Evolutionary conservation across 1,140 invertebrate genomes (phyloP).

Genomic region (Heliconius himera): DNA sequence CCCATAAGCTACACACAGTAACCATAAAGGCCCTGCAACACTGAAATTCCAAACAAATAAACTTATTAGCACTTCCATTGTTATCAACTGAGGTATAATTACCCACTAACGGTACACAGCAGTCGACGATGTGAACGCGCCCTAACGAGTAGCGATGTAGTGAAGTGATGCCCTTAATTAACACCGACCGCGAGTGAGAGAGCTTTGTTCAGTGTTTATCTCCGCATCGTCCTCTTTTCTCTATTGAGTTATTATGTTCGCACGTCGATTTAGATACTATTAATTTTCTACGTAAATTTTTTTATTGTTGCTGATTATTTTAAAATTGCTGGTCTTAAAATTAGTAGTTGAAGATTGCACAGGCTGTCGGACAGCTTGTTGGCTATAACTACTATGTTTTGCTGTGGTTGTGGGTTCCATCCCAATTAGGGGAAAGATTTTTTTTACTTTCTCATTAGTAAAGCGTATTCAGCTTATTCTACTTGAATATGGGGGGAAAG

Average conservation of each 20-base stretch:
- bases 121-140: conserved; percentile 24
- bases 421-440: no score
- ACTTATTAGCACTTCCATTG: conserved; percentile 2
- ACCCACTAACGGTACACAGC: conserved; percentile 16
- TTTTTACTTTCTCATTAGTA: no score
- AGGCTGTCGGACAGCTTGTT: no score
- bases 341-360: neutral
- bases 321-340: neutral
- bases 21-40: neutral
- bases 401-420: no score
- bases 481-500: no score
- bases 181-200: conserved; percentile 51
- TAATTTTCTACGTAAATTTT: neutral
- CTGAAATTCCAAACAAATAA: neutral
- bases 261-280: conserved; percentile 31
- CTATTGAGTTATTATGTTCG: conserved; percentile 48
- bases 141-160: conserved; percentile 52
- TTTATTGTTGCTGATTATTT: neutral
- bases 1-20: neutral
- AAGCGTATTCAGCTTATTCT: no score
- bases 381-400: no score
- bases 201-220: conserved; percentile 43
- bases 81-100: neutral
- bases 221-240: conserved; percentile 37
- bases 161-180: conserved; percentile 59